Base-by-base conservation (phyloP, 2,888 invertebrate species). In the Hesperia comma region DNA sequence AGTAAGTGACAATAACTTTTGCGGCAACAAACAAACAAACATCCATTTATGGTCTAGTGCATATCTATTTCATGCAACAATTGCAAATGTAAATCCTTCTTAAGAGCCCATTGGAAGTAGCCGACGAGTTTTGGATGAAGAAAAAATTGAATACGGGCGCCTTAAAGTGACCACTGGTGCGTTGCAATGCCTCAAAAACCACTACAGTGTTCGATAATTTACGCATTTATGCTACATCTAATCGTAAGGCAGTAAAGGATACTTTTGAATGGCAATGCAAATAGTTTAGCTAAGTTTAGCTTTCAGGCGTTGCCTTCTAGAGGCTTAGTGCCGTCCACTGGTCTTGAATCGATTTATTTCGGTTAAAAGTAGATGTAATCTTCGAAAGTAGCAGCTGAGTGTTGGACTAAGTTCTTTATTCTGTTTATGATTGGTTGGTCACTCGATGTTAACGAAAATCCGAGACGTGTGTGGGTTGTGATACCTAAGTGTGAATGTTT, bases 21-120 rank as follows among this genome's bases (percentile, higher is more conserved):
- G 72, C 80, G 80, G 81, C 79, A 84, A 83, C 85, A 84, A 37
- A 78, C 79, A 80, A 80, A 81, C 83, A 85, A 83, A 84, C 81
- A 75, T 74, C 78, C 72, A 82, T 86, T 85, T 88, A 85, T 87
- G 90, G 86, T 86, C 88, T 87, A 83, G 80, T 90, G 89, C 86
- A 87, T 89, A 90, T 90, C 89, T 82, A 87, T 90, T 90, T 87
- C 89, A 88, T 68, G 74, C 58, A 60, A 60, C 66, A 60, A 66
- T 66, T 66, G 53, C 33, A 79, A 69, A 63, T 71, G 68, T 79
- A 84, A 79, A 87, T 84, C 85, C 82, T 77, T 72, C 63, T 76
- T 79, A 79, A 78, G 75, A 79, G 77, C 75, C 77, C 71, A 81
- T 79, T 80, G 69, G 71, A 73, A 73, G 76, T 79, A 74, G 81